Evolutionary conservation across 2,113 vertebrate genomes (phyloP), one percentile per base, ranked within the genome.

Genomic region (Dromas ardeola): DNA sequence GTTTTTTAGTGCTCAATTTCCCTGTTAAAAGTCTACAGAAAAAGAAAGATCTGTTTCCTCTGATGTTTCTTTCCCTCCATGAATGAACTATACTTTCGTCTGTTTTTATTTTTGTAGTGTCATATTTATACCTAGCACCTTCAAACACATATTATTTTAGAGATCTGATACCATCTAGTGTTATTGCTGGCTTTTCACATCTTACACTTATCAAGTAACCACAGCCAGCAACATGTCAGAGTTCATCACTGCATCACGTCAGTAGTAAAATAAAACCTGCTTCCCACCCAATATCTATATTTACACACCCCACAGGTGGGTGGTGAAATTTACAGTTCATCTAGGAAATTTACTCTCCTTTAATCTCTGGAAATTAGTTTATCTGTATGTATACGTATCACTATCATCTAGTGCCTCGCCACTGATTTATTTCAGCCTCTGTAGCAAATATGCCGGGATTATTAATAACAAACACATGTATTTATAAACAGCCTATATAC

Each of bases 201-300:
- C 81, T 97, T 95, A 91, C 59, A 92, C 95, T 97, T 97, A 97
- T 97, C 97, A 97, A 97, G 93, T 83, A 95, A 97, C 95, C 72
- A 94, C 96, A 97, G 93, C 96, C 63, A 95, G 95, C 85, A 95
- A 72, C 84, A 56, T 97, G 97, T 95, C 97, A 95, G 95, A 94
- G 92, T 97, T 97, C 97, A 97, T 88, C 81, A 40, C 86, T 88
- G 89, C 80, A 93, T 43, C 25, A 55, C 29, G 8, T 95, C 96
- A 97, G 73, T 26, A 94, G 91, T 86, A 87, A 98, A 97, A 95
- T 49, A 96, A 92, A 91, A 91, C 55, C 56, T 10, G 50, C 88
- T 90, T 93, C 85, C 91, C 88, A 94, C 71, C 81, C 88, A 67
- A 19, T 96, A 94, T 95, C 92, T 96, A 74, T 91, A 96, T 96